Evolutionary conservation across 2,113 vertebrate genomes (phyloP).

Genomic region (Ibidorhyncha struthersii): DNA sequence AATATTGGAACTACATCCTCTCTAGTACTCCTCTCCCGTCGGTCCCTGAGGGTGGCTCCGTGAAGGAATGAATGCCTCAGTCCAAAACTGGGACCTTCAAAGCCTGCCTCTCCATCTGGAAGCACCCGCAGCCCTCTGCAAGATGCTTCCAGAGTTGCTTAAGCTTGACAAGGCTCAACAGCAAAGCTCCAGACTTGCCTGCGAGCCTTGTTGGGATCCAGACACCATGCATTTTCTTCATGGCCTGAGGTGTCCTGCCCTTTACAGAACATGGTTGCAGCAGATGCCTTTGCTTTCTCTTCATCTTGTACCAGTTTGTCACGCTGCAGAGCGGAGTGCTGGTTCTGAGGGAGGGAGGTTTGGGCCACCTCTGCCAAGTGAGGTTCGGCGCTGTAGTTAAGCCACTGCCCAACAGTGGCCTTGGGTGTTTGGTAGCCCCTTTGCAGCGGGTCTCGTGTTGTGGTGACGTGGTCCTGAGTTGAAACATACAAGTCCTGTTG

Average conservation of each 20-base stretch:
- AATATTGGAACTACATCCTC: not conserved
- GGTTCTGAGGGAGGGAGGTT: not conserved
- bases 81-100: not conserved
- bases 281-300: not conserved
- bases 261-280: accelerated
- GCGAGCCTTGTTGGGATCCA: not conserved
- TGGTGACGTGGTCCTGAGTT: not conserved
- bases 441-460: not conserved
- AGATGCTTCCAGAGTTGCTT: not conserved
- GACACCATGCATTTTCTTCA: accelerated
- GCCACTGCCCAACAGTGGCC: not conserved
- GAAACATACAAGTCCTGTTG: not conserved
- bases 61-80: not conserved
- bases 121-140: not conserved
- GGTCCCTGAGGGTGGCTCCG: not conserved
- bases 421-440: not conserved
- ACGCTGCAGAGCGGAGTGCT: not conserved
- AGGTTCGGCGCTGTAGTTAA: not conserved
- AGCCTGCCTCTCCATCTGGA: not conserved
- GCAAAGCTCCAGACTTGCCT: not conserved
- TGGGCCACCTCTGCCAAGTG: not conserved
- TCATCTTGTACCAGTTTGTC: not conserved
- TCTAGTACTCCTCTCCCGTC: not conserved
- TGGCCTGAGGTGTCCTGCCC: not conserved
- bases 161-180: not conserved